phyloP scores from a whole-genome alignment of 2,797 vertebrate genomes.

The Chloroceryle inda region DNA sequence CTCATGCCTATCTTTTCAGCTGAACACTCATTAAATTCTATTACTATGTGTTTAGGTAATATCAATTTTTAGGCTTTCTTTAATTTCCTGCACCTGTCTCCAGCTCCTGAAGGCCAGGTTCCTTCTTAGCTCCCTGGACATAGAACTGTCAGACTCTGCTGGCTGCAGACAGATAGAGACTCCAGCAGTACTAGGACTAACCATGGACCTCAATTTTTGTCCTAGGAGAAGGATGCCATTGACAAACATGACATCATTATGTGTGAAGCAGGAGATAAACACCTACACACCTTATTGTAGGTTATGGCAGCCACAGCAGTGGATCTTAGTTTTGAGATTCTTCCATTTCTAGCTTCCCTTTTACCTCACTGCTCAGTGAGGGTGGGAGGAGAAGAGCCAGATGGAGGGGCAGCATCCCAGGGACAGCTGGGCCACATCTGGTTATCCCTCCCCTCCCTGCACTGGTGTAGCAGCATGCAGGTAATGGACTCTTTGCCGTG shows the following conservation, averaged over 20 bases:
- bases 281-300: not conserved
- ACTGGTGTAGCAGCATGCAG: fast-evolving
- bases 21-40: slow-evolving; percentile 2
- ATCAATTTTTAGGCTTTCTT: not conserved
- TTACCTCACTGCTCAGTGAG: not conserved
- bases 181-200: not conserved
- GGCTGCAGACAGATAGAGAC: not conserved
- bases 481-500: not conserved
- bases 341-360: not conserved
- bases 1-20: not conserved
- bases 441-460: not conserved
- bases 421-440: not conserved
- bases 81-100: not conserved
- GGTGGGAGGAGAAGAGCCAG: not conserved
- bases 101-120: not conserved
- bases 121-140: not conserved
- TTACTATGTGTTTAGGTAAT: not conserved
- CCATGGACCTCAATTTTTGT: not conserved
- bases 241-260: not conserved
- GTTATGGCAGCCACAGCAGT: not conserved
- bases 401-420: not conserved
- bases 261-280: not conserved
- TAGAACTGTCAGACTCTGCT: not conserved
- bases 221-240: not conserved
- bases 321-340: not conserved